Evolutionary conservation across 2,113 vertebrate genomes (phyloP), one percentile per base, ranked within the genome.

Genomic region (Erpornis zantholeuca): DNA sequence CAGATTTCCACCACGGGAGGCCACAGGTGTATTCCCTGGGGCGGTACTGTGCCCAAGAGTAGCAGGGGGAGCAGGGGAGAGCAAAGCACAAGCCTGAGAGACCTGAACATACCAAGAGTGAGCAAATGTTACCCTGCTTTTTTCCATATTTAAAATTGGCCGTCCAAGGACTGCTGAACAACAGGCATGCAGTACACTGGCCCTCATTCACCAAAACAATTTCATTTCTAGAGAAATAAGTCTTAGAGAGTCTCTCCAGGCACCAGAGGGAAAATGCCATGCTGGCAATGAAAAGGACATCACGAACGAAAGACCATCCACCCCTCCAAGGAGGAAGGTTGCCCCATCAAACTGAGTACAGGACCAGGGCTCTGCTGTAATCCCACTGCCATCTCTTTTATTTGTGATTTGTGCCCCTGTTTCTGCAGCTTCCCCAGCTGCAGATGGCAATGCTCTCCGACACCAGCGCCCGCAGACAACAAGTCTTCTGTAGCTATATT

Each of bases 41-140:
- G 17, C n/a, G 4, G 5, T 13, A 6, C 1, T 2, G 23, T 4
- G 4, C 12, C 49, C 0, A 0, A 57, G 15, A 31, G 45, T 29
- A n/a, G n/a, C n/a, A n/a, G n/a, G n/a, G n/a, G n/a, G 29, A 44
- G 35, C 3, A 0, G 2, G 6, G 7, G 16, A 87, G 20, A 66
- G 25, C 31, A 56, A 68, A 75, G 33, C 33, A 42, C 16, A 33
- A 79, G 24, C 29, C 29, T 25, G 18, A 81, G 50, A 70, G 28
- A 63, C 42, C 27, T 50, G 33, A 90, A 47, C 1, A 2, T 29
- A 45, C 7, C 27, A 71, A 54, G 7, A 35, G 13, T 9, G 15
- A 75, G 14, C 15, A 59, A 33, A 63, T 28, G 25, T 14, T 42
- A 80, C 33, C 6, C 36, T 42, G 14, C 11, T 14, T 49, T 85